Evolutionary conservation across 2,797 vertebrate species (phyloP).

Genomic region (Mus spretus): DNA sequence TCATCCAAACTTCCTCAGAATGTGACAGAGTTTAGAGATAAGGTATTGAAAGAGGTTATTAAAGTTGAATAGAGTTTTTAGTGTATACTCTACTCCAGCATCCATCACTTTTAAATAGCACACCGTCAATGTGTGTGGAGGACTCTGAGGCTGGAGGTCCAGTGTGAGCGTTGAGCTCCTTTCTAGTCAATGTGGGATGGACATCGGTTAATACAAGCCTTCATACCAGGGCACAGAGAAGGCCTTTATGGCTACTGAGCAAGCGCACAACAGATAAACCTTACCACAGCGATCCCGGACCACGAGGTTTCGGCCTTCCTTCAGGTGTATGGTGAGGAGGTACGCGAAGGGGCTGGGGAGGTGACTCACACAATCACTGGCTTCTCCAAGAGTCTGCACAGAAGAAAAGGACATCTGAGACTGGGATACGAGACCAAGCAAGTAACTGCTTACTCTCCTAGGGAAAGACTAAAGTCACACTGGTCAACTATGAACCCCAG

Average conservation of each 20-base stretch:
- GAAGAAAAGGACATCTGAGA: slow-evolving; percentile 54
- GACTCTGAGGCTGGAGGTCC: not conserved
- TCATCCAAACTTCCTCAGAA: not conserved
- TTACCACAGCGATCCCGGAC: slow-evolving; percentile 95
- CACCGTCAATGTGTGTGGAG: not conserved
- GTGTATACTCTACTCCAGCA: not conserved
- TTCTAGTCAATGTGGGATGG: not conserved
- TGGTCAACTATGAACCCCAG: fast-evolving
- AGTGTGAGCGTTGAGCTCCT: not conserved
- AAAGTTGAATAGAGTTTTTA: not conserved
- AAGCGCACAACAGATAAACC: slow-evolving; percentile 1
- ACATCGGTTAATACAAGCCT: fast-evolving
- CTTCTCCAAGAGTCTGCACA: slow-evolving; percentile 85
- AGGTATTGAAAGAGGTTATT: not conserved
- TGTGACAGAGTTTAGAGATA: not conserved
- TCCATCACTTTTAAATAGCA: not conserved
- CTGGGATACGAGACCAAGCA: no score
- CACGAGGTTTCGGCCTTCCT: slow-evolving; percentile 94
- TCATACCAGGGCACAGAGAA: not conserved
- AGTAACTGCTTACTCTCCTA: not conserved
- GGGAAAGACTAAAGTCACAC: no score
- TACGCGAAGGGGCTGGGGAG: slow-evolving; percentile 92
- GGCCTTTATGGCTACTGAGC: not conserved
- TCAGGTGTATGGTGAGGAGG: slow-evolving; percentile 95
- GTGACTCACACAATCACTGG: slow-evolving; percentile 82